These are phyloP conservation scores for Paratrypauchen microcephalus DNA, from an alignment of 2,797 vertebrate genomes.

Conservation along the genomic window DNA sequence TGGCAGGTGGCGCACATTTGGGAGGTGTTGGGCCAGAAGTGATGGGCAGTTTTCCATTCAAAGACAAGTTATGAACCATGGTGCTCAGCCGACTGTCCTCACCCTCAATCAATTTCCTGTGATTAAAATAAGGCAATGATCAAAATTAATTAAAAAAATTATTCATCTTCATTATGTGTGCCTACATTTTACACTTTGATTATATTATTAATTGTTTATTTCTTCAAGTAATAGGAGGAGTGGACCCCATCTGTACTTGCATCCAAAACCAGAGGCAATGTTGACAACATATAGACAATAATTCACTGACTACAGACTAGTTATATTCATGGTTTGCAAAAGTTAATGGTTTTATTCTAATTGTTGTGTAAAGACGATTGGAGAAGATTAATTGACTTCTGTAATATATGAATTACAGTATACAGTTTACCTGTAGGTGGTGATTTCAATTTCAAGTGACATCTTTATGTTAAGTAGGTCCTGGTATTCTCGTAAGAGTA, in stretches of 20 bases:
- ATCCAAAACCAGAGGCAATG: neutral
- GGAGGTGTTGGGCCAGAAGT: constrained; percentile 11
- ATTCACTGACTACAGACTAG: no score
- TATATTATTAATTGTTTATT: neutral
- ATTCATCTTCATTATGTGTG: neutral
- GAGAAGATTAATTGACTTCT: neutral
- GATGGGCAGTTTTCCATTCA: constrained; percentile 31
- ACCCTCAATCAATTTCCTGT: constrained; percentile 80
- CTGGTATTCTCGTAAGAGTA: constrained; percentile 80
- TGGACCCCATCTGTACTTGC: neutral
- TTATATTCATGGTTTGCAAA: no score
- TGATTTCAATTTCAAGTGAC: constrained; percentile 82
- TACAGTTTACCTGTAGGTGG: constrained; percentile 78
- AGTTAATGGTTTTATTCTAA: no score
- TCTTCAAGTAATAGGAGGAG: neutral
- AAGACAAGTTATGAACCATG: constrained; percentile 60
- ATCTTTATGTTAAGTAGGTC: constrained; percentile 81
- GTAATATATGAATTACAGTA: neutral
- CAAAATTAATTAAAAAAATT: neutral
- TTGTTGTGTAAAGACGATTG: no score
- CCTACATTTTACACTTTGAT: neutral
- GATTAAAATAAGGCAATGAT: neutral
- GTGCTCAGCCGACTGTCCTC: constrained; percentile 74
- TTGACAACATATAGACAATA: neutral
- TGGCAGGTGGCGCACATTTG: constrained; percentile 2